Evolutionary conservation across 2,888 invertebrate genomes (phyloP), one percentile per base, ranked within the genome.

Genomic region (Phragmatobia fuliginosa): DNA sequence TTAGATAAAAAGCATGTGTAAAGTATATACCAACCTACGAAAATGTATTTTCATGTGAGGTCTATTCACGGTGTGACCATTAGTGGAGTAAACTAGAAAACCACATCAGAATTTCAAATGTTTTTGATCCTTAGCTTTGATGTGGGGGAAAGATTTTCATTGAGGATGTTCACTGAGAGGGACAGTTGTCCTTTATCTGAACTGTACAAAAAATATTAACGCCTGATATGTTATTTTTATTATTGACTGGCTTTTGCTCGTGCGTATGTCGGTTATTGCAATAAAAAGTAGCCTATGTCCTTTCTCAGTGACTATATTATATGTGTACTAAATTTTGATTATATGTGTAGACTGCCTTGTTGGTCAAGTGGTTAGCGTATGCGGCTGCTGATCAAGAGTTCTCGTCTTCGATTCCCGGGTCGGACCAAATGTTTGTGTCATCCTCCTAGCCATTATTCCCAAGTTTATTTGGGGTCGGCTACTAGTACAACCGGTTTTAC

Each of bases 61-160:
- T 58, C 61, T 63, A 58, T 68, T 60, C 70, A 56, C 76, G 77
- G 68, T 62, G 73, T 76, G 69, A 64, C 76, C 76, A 78, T 82
- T 80, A 79, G 75, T 74, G 75, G 60, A 81, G 83, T 85, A 87
- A 87, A 87, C 89, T 88, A 85, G 87, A 85, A 83, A 87, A 86
- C 87, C 87, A 71, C 85, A 90, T 90, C 84, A 85, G 88, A 87
- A 89, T 84, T 90, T 88, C 90, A 89, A 89, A 89, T 89, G 80
- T 76, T 76, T 80, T 76, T 84, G 76, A 80, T 83, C 77, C 84
- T 71, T 63, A 67, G 73, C 80, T 85, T 83, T 82, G 79, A 83
- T 81, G 83, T 71, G 72, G 76, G 63, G 65, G 75, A 74, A 82
- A 82, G 85, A 83, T 85, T 86, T 84, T 81, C 67, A 77, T 52